A percentile compares a stretch with the other conserved stretches of the same genome.
Evolutionary conservation across 2,797 vertebrate species (phyloP).

Genomic region (Nyctibius grandis): DNA sequence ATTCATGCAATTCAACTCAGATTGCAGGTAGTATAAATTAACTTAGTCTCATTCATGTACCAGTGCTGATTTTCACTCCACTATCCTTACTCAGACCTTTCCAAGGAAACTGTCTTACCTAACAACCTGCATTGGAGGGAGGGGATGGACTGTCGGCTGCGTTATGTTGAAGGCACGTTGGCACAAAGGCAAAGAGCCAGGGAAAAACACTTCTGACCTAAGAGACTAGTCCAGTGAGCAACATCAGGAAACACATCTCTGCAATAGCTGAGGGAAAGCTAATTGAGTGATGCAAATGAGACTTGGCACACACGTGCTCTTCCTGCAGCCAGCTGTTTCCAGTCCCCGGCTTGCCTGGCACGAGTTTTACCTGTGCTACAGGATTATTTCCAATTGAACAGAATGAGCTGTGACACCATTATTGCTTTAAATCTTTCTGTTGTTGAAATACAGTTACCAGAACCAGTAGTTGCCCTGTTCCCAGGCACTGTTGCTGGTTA

Average conservation of each 20-base stretch:
- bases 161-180: neutral
- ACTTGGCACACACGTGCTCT: slow-evolving; percentile 7
- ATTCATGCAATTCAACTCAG: neutral
- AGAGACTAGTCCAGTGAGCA: neutral
- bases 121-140: neutral
- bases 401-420: neutral
- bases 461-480: neutral
- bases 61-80: neutral
- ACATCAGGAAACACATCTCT: slow-evolving; percentile 4
- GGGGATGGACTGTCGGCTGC: neutral
- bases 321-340: slow-evolving; percentile 39
- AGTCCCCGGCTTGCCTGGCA: neutral
- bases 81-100: neutral
- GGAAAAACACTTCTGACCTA: neutral
- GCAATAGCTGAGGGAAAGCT: neutral
- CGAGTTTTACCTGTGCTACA: neutral
- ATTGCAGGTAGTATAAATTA: neutral
- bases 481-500: neutral
- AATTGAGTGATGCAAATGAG: slow-evolving; percentile 39
- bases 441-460: neutral
- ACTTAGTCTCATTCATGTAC: neutral
- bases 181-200: neutral
- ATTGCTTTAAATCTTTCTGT: neutral
- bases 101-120: neutral
- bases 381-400: neutral